Evolutionary conservation across 2,797 vertebrate species (phyloP).

Genomic region (Oreortyx pictus): DNA sequence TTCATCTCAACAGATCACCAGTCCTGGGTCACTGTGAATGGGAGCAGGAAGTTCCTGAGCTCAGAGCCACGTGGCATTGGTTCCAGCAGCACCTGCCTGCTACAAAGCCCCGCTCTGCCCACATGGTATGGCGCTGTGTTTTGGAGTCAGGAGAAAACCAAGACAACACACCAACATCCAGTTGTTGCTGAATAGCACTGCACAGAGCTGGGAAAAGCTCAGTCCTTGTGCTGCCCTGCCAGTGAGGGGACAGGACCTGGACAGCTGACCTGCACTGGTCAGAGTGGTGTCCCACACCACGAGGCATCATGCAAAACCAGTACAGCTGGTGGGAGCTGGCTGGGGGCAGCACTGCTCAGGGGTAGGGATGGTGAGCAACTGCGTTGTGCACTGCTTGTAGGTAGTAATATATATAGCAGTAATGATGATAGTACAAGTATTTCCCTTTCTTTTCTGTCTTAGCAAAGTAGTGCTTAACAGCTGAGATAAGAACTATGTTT

Average conservation of each 20-base stretch:
- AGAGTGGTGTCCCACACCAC: not conserved
- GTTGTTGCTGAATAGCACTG: too few species aligned
- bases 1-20: conserved; percentile 71
- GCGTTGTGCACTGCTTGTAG: not conserved
- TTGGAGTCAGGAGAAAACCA: too few species aligned
- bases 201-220: too few species aligned
- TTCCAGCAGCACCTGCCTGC: conserved; percentile 53
- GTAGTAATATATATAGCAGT: too few species aligned
- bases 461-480: not conserved
- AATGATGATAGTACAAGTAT: not conserved
- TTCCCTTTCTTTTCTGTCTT: not conserved
- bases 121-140: too few species aligned
- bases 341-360: too few species aligned
- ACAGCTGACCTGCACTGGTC: not conserved
- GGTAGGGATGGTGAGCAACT: not conserved
- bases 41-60: not conserved
- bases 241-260: too few species aligned
- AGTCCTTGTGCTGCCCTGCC: too few species aligned
- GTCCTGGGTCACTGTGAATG: not conserved
- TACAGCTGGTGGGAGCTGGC: too few species aligned
- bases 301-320: too few species aligned
- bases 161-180: too few species aligned
- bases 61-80: not conserved
- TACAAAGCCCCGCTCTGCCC: not conserved
- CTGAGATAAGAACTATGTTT: not conserved